Conservation (phyloP, 1,140 invertebrate genomes). For the Eumaeus atala region DNA sequence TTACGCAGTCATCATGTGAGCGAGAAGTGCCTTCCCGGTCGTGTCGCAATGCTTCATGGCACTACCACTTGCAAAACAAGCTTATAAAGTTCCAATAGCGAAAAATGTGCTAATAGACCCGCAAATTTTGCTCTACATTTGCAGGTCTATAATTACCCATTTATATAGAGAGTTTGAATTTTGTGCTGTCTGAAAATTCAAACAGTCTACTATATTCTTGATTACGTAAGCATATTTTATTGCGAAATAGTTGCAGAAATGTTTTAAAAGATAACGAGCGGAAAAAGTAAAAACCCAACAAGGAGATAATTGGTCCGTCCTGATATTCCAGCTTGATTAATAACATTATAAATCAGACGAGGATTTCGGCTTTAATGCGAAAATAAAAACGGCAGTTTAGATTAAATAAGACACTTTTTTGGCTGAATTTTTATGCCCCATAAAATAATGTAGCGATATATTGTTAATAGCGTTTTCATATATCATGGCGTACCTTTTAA, state of each 20-base stretch:
- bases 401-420: slow-evolving; percentile 31
- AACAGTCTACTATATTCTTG: too few species aligned
- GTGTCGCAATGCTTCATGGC: too few species aligned
- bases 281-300: slow-evolving; percentile 32
- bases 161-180: too few species aligned
- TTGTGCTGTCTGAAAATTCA: too few species aligned
- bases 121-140: too few species aligned
- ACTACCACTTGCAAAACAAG: too few species aligned
- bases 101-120: too few species aligned
- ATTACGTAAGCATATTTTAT: background rate
- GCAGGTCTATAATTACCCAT: too few species aligned
- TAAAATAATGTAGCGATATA: slow-evolving; percentile 25
- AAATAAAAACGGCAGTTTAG: slow-evolving; percentile 41
- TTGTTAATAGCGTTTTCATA: slow-evolving; percentile 13
- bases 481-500: too few species aligned
- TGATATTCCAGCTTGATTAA: slow-evolving; percentile 44
- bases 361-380: slow-evolving; percentile 34
- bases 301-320: slow-evolving; percentile 39
- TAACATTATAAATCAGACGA: slow-evolving; percentile 40
- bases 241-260: background rate
- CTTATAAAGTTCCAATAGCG: too few species aligned
- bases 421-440: slow-evolving; percentile 11
- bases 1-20: too few species aligned
- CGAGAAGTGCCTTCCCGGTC: too few species aligned
- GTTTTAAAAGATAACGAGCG: slow-evolving; percentile 6